Percentiles rank a stretch among this genome's conserved stretches.
Evolutionary conservation across 2,113 vertebrate genomes (phyloP).

Genomic region (Myotis brandtii): DNA sequence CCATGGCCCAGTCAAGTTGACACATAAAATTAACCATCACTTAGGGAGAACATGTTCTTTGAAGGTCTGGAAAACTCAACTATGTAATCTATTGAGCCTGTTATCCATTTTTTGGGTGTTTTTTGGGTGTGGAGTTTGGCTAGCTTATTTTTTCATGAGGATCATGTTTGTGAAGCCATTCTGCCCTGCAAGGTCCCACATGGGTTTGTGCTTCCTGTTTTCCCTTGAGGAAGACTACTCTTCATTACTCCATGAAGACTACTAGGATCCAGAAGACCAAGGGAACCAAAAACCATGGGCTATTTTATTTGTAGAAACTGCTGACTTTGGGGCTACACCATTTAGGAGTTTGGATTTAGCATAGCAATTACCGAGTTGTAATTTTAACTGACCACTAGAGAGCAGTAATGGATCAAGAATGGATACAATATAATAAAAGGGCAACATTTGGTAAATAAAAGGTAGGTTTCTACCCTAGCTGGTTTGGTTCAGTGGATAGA

Average conservation of each 20-base stretch:
- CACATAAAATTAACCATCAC: not conserved
- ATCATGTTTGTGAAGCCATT: not conserved
- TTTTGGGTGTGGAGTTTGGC: not conserved
- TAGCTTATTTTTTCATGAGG: slow-evolving; percentile 6
- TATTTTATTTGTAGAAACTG: slow-evolving; percentile 5
- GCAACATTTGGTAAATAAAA: not conserved
- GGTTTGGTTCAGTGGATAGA: too few relatives aligned
- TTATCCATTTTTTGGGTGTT: not conserved
- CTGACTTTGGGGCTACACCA: not conserved
- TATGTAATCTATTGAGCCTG: not conserved
- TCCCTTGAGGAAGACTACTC: not conserved
- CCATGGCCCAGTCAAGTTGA: not conserved
- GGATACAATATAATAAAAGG: not conserved
- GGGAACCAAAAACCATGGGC: not conserved
- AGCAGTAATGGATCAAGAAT: slow-evolving; percentile 77
- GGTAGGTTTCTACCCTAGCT: not conserved
- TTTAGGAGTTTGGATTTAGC: not conserved
- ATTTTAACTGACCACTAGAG: slow-evolving; percentile 76
- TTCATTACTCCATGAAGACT: not conserved
- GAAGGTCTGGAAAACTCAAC: not conserved
- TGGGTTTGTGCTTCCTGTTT: not conserved
- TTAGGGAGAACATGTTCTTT: not conserved
- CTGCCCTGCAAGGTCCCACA: not conserved
- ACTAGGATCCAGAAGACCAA: not conserved
- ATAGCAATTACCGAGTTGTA: not conserved